Percentiles rank a stretch among this genome's conserved stretches.
Evolutionary conservation across 2,888 invertebrate species (phyloP).

Genomic region (Scaptomyza reducta): DNA sequence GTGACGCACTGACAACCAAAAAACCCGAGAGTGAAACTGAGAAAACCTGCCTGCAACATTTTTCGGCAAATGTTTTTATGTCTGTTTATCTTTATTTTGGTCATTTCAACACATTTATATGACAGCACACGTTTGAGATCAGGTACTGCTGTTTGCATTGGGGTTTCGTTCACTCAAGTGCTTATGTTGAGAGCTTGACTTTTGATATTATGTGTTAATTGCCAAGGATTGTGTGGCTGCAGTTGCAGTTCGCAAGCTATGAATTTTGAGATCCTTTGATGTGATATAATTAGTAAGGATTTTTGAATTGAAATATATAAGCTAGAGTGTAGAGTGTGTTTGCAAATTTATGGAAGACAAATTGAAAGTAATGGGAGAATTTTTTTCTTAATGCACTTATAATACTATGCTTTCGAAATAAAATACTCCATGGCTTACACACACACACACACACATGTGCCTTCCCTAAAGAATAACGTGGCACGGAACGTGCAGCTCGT

Average conservation of each 20-base stretch:
- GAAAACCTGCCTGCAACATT: conserved; percentile 45
- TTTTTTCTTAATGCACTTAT: background rate
- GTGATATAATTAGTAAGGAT: background rate
- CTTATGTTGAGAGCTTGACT: conserved; percentile 27
- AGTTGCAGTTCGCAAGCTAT: background rate
- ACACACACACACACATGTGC: background rate
- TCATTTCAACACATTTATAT: conserved; percentile 75
- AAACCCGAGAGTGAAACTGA: conserved; percentile 41
- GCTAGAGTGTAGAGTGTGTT: no score
- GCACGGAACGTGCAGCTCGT: background rate
- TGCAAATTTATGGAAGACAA: background rate
- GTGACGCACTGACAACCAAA: conserved; percentile 40
- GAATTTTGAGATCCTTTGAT: conserved; percentile 1
- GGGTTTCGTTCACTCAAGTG: conserved; percentile 18
- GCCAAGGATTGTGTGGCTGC: conserved; percentile 7
- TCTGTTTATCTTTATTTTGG: conserved; percentile 68
- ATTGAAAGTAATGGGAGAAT: no score
- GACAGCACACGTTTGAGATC: conserved; percentile 26
- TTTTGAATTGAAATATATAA: background rate
- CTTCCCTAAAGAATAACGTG: background rate
- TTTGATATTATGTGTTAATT: conserved; percentile 42
- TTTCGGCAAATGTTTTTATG: conserved; percentile 48
- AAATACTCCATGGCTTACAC: background rate
- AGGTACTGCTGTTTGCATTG: conserved; percentile 29
- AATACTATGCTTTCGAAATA: background rate